Evolutionary conservation across 2,888 invertebrate genomes (phyloP), one percentile per base, ranked within the genome.

Genomic region (Kuschelorhynchus macadamiae): DNA sequence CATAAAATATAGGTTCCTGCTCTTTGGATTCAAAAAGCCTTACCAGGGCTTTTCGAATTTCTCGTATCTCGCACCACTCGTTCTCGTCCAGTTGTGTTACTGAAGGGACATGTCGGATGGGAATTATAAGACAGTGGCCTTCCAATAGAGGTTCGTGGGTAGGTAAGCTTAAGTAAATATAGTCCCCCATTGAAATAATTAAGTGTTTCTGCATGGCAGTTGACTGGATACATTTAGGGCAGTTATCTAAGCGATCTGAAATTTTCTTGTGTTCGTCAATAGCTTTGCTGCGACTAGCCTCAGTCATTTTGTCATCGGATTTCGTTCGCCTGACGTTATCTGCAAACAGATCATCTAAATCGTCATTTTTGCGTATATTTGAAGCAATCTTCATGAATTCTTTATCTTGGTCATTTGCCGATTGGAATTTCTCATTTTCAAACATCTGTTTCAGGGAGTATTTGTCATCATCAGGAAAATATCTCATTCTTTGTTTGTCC

Each of bases 61-160:
- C 85, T 90, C 93, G 84, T 59, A 98, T 87, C 85, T 97, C 97
- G 65, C 88, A 88, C 95, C 95, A 98, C 47, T 95, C 92, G 85
- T 98, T 96, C 86, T 98, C 98, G 85, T 98, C 98, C 41, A 96
- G 80, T 71, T 91, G 88, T 0, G 96, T 95, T 33, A 91, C 88
- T 81, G 94, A 93, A 1, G 90, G 80, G 0, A 89, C 85, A 83
- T 98, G 98, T 73, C 91, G 89, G 78, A 92, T 89, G 0, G 97
- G 95, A 1, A 92, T 88, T 76, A 99, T 90, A 52, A 95, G 84
- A 78, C 93, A 98, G 80, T 98, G 98, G 0, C 94, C 93, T 60
- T 88, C 86, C 1, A 92, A 92, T 67, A 98, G 84, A 0, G 97
- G 96, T 76, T 90, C 89, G 79, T 90, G 89, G 59, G 89, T 85